These are phyloP conservation scores for Epiblema foenella DNA, from an alignment of 2,888 invertebrate species.

Conservation along the genomic window DNA sequence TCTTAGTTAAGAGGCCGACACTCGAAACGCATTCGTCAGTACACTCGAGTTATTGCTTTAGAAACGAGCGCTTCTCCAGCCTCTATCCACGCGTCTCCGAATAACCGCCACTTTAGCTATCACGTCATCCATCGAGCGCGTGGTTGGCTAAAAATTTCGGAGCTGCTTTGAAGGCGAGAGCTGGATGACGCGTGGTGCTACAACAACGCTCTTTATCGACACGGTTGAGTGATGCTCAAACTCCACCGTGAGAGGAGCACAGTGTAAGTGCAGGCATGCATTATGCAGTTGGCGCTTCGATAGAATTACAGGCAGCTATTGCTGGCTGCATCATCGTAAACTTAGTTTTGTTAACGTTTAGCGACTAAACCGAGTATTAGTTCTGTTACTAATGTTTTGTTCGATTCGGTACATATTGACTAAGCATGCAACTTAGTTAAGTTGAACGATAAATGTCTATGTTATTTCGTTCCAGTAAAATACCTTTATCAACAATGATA, in stretches of 20 bases:
- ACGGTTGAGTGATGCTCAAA: constrained; percentile 54
- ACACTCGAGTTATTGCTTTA: constrained; percentile 74
- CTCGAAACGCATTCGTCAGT: constrained; percentile 76
- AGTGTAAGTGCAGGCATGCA: constrained; percentile 74
- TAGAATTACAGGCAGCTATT: constrained; percentile 60
- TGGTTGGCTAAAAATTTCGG: not conserved
- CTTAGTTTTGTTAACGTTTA: constrained; percentile 65
- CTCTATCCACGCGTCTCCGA: constrained; percentile 48
- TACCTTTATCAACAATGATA: constrained; percentile 38
- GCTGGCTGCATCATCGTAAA: constrained; percentile 63
- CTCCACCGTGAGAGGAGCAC: constrained; percentile 59
- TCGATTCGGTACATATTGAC: constrained; percentile 32
- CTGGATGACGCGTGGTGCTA: constrained; percentile 45
- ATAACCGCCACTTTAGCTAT: not conserved
- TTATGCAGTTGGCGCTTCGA: constrained; percentile 70
- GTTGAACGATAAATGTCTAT: not conserved
- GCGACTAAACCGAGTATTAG: constrained; percentile 59
- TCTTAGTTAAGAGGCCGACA: constrained; percentile 72
- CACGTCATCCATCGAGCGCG: constrained; percentile 45
- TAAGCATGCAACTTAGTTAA: constrained; percentile 12
- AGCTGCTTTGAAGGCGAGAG: constrained; percentile 30
- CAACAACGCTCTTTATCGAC: constrained; percentile 54
- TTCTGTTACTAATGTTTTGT: constrained; percentile 46
- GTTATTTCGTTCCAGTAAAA: constrained; percentile 2
- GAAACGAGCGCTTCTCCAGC: constrained; percentile 66